Percentiles rank a stretch among this genome's conserved stretches.
These are phyloP conservation scores for Tiliqua scincoides DNA, from an alignment of 2,113 vertebrate genomes.

Conservation along the genomic window DNA sequence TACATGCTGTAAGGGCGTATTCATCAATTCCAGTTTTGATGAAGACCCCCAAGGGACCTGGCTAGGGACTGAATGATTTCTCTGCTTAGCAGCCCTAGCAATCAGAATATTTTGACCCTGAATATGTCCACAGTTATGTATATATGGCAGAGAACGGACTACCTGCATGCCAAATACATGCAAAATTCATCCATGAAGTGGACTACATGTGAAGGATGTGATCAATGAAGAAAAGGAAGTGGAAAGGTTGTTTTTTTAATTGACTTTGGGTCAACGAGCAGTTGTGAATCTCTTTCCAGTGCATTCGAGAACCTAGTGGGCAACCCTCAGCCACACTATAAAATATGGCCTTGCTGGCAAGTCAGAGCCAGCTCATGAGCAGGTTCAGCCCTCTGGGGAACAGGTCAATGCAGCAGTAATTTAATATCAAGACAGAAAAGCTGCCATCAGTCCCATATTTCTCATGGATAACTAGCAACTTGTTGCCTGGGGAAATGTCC, in stretches of 20 bases:
- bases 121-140: neutral
- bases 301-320: slow-evolving; percentile 34
- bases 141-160: neutral
- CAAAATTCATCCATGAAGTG: slow-evolving; percentile 21
- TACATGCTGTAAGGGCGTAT: too few species aligned
- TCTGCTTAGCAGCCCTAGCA: neutral
- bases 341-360: slow-evolving; percentile 28
- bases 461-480: slow-evolving; percentile 23
- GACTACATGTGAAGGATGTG: neutral
- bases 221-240: neutral
- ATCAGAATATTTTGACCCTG: neutral
- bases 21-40: too few species aligned
- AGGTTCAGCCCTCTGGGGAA: slow-evolving; percentile 10
- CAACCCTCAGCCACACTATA: slow-evolving; percentile 33
- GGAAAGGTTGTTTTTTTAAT: slow-evolving; percentile 22
- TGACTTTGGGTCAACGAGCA: slow-evolving; percentile 49
- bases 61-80: too few species aligned
- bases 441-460: slow-evolving; percentile 37
- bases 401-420: slow-evolving; percentile 25
- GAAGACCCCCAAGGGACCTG: too few species aligned
- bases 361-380: neutral
- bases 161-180: slow-evolving; percentile 29
- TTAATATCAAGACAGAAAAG: slow-evolving; percentile 12
- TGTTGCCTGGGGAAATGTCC: slow-evolving; percentile 4
- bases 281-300: slow-evolving; percentile 39